Evolutionary conservation across 2,888 invertebrate genomes (phyloP).

Genomic region (Bhutanitis thaidina): DNA sequence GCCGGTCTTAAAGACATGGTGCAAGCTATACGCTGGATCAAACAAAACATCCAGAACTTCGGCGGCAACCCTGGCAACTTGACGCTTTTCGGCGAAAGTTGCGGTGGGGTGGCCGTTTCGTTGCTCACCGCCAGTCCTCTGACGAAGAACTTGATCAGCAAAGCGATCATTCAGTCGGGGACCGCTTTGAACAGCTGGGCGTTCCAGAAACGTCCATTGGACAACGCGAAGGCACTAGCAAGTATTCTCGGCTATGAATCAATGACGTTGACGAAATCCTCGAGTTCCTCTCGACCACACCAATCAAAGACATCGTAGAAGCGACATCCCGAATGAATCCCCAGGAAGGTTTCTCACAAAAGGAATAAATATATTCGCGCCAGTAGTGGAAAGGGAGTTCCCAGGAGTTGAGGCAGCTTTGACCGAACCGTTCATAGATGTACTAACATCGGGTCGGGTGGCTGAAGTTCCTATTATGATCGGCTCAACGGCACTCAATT

Average conservation of each 20-base stretch:
- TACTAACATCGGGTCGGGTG: constrained; percentile 58
- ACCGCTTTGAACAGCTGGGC: constrained; percentile 42
- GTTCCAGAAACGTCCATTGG: constrained; percentile 51
- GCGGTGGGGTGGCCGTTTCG: constrained; percentile 48
- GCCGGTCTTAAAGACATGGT: constrained; percentile 68
- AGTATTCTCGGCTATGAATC: constrained; percentile 51
- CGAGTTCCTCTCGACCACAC: constrained; percentile 55
- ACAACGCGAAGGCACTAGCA: constrained; percentile 52
- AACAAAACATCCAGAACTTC: constrained; percentile 61
- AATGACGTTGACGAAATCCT: constrained; percentile 53
- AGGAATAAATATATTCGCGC: constrained; percentile 31
- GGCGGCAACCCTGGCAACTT: constrained; percentile 66
- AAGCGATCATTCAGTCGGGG: constrained; percentile 64
- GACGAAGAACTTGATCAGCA: constrained; percentile 54
- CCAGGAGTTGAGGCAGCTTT: constrained; percentile 54
- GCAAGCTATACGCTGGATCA: constrained; percentile 62
- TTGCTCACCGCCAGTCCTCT: constrained; percentile 60
- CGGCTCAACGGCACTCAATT: constrained; percentile 51
- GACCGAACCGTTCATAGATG: constrained; percentile 53
- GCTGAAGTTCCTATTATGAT: constrained; percentile 63
- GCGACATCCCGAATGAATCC: constrained; percentile 34
- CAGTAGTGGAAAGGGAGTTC: constrained; percentile 65
- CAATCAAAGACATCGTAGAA: constrained; percentile 57
- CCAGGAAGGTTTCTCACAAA: constrained; percentile 28
- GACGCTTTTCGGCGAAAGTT: constrained; percentile 65